Percentiles rank a stretch among this genome's conserved stretches.
These are phyloP conservation scores for Pygathrix nemaeus DNA, from an alignment of 2,113 vertebrate genomes.

Conservation along the genomic window DNA sequence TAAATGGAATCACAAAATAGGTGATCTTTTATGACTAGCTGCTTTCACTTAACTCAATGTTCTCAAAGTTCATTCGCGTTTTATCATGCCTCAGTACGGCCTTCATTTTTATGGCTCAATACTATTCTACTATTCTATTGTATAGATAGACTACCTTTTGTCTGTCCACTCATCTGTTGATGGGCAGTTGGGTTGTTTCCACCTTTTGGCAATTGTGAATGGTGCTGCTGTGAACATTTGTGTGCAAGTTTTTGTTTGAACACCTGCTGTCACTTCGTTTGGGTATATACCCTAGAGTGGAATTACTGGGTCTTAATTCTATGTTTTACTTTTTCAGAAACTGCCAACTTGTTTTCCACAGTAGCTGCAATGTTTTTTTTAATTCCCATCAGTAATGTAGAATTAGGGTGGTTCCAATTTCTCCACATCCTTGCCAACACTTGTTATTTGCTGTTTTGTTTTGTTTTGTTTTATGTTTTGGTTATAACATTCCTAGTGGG, in stretches of 20 bases:
- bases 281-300: background rate
- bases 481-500: background rate
- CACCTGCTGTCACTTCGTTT: background rate
- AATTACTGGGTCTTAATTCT: background rate
- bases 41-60: background rate
- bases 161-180: background rate
- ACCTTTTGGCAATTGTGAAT: background rate
- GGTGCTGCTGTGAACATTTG: constrained; percentile 1
- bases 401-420: background rate
- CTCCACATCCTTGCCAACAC: background rate
- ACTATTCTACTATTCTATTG: background rate
- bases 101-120: background rate
- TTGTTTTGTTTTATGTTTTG: background rate
- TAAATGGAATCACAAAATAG: background rate
- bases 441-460: background rate
- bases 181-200: background rate
- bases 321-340: background rate
- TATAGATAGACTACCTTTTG: background rate
- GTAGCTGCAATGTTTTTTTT: background rate
- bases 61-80: background rate
- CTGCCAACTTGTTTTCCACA: background rate
- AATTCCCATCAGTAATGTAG: background rate
- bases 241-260: background rate
- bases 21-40: background rate
- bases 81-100: background rate